Evolutionary conservation across 2,797 vertebrate species (phyloP).

Genomic region (Valencia hispanica): DNA sequence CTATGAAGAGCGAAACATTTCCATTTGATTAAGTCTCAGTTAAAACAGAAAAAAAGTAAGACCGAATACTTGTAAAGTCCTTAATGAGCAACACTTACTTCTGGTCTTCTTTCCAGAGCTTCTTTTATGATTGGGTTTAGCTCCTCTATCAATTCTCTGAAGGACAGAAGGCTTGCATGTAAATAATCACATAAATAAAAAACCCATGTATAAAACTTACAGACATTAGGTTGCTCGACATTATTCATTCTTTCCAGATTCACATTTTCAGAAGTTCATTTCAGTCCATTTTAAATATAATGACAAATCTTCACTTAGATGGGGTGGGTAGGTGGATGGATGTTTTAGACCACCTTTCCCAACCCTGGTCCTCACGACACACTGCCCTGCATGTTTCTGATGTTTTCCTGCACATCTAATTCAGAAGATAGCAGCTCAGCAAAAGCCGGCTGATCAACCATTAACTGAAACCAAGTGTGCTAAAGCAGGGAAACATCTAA

Average conservation of each 20-base stretch:
- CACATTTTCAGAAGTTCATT: neutral
- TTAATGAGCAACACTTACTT: conserved; percentile 82
- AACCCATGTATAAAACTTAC: neutral
- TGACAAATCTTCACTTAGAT: neutral
- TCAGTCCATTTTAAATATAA: neutral
- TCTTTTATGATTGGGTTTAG: conserved; percentile 99
- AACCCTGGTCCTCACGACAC: no score
- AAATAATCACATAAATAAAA: neutral
- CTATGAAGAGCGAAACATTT: conserved; percentile 67
- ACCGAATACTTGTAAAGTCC: neutral
- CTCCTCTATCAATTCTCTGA: conserved; percentile 97
- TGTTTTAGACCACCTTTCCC: no score
- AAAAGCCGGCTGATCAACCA: no score
- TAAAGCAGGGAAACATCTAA: no score
- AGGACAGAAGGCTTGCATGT: conserved; percentile 25
- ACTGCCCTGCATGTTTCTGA: no score
- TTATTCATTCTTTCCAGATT: neutral
- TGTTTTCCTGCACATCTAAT: no score
- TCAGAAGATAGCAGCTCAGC: no score
- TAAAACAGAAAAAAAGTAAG: neutral
- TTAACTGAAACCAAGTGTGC: no score
- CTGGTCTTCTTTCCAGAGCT: conserved; percentile 98
- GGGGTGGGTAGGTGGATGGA: neutral
- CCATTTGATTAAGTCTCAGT: neutral
- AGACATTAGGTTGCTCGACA: neutral